A percentile compares a stretch with the other conserved stretches of the same genome.
Evolutionary conservation across 1,140 invertebrate species (phyloP).

Genomic region (Eueides isabella): DNA sequence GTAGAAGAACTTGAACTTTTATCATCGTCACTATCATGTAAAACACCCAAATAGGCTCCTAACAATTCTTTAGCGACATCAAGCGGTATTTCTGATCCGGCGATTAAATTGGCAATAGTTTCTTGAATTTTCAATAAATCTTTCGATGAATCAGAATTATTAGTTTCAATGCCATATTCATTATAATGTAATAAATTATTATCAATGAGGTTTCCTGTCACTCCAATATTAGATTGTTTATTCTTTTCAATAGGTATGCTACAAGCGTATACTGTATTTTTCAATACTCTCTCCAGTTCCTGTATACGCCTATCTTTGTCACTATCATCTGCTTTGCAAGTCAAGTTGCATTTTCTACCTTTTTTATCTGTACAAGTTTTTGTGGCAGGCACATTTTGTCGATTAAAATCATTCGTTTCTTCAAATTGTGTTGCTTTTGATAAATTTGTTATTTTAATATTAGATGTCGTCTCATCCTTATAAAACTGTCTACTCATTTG

Average conservation of each 20-base stretch:
- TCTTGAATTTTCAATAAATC: slow-evolving; percentile 63
- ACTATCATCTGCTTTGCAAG: slow-evolving; percentile 48
- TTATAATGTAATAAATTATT: slow-evolving; percentile 47
- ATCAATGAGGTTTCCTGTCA: slow-evolving; percentile 59
- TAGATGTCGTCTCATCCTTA: slow-evolving; percentile 59
- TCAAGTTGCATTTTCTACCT: slow-evolving; percentile 32
- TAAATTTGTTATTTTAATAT: slow-evolving; percentile 38
- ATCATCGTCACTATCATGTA: slow-evolving; percentile 47
- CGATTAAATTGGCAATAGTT: slow-evolving; percentile 61
- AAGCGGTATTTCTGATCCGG: slow-evolving; percentile 55
- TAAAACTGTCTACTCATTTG: slow-evolving; percentile 59
- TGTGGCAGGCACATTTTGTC: slow-evolving; percentile 32
- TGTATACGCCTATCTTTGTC: slow-evolving; percentile 63
- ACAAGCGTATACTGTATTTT: slow-evolving; percentile 70
- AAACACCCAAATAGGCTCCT: slow-evolving; percentile 61
- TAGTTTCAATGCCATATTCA: slow-evolving; percentile 27
- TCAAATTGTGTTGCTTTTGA: slow-evolving; percentile 58
- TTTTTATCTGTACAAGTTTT: slow-evolving; percentile 29
- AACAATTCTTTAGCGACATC: slow-evolving; percentile 64
- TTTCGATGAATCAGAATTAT: slow-evolving; percentile 55
- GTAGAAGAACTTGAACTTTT: slow-evolving; percentile 48
- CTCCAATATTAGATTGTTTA: slow-evolving; percentile 60
- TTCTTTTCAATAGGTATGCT: slow-evolving; percentile 48
- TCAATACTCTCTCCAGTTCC: slow-evolving; percentile 64
- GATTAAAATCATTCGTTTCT: slow-evolving; percentile 41